Percentiles rank a stretch among this genome's conserved stretches.
Evolutionary conservation across 2,888 invertebrate species (phyloP).

Genomic region (Epistrophella euchroma): DNA sequence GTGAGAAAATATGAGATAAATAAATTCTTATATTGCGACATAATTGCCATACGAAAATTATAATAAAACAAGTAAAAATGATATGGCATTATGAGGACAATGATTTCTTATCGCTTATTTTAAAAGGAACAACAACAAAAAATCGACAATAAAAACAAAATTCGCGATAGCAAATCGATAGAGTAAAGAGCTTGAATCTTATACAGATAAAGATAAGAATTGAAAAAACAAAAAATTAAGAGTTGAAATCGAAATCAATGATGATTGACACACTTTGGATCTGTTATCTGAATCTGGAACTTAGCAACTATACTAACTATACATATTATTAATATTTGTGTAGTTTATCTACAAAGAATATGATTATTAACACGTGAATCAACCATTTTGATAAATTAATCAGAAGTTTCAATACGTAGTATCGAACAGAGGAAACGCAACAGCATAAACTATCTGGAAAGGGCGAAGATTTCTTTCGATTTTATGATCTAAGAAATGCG

Average conservation of each 20-base stretch:
- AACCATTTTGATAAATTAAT: not conserved
- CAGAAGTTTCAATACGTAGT: not conserved
- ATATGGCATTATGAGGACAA: not conserved
- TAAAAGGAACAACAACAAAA: not conserved
- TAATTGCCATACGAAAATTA: not conserved
- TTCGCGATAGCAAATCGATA: slow-evolving; percentile 1
- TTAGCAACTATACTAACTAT: slow-evolving; percentile 13
- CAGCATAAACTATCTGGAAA: no score
- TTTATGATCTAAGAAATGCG: no score
- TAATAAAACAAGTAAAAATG: not conserved
- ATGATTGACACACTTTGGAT: not conserved
- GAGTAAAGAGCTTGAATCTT: not conserved
- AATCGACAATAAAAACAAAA: no score
- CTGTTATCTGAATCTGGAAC: slow-evolving; percentile 7
- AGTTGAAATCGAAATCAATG: no score
- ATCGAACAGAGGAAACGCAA: not conserved
- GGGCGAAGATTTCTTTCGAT: no score
- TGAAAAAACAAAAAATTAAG: no score
- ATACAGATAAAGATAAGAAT: not conserved
- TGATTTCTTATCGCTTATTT: not conserved
- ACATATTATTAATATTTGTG: not conserved
- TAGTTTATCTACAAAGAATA: not conserved
- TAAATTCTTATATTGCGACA: slow-evolving; percentile 11
- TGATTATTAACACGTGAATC: slow-evolving; percentile 8
- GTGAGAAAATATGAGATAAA: not conserved